These are phyloP conservation scores for Machimus rusticus DNA, from an alignment of 2,888 invertebrate genomes.

Conservation along the genomic window DNA sequence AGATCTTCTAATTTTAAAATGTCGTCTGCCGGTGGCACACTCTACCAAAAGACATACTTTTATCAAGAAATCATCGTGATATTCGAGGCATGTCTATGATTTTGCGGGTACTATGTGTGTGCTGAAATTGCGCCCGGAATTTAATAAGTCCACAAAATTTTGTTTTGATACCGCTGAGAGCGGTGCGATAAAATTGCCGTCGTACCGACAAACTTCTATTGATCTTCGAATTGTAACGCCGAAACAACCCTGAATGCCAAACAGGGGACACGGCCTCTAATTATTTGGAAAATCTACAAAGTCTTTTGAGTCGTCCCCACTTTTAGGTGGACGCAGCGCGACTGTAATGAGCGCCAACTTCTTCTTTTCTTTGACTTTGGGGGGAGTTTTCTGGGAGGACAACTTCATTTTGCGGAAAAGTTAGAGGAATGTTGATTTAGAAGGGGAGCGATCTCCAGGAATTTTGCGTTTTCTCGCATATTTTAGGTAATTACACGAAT, in stretches of 20 bases:
- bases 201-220: neutral
- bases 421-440: neutral
- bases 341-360: neutral
- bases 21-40: neutral
- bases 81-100: neutral
- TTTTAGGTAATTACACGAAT: neutral
- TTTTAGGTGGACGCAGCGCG: neutral
- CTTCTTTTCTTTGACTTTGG: neutral
- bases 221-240: neutral
- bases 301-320: neutral
- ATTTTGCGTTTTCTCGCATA: neutral
- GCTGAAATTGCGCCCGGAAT: neutral
- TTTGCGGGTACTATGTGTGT: neutral
- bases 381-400: neutral
- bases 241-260: neutral
- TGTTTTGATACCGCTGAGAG: neutral
- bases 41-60: neutral
- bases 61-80: slow-evolving; percentile 2
- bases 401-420: neutral
- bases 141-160: neutral
- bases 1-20: neutral
- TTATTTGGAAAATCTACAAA: neutral
- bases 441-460: neutral
- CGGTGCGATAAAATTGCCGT: neutral
- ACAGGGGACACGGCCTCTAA: neutral